Percentiles rank a stretch among this genome's conserved stretches.
Evolutionary conservation across 2,888 invertebrate genomes (phyloP).

Genomic region (Archips crataeganus): DNA sequence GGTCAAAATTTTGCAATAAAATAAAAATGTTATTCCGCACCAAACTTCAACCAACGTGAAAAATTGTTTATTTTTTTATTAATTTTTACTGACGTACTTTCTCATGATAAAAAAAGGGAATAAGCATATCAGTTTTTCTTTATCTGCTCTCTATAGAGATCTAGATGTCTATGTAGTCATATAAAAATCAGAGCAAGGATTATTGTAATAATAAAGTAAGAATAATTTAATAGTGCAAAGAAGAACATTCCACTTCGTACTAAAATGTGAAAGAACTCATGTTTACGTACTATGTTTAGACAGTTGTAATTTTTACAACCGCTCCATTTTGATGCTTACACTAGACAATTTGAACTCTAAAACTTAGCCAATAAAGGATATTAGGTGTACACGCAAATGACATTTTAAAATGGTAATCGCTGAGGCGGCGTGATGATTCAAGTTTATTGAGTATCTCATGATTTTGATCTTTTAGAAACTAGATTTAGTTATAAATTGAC

Average conservation of each 20-base stretch:
- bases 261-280: conserved; percentile 42
- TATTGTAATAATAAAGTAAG: neutral
- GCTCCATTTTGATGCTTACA: neutral
- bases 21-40: no score
- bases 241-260: conserved; percentile 19
- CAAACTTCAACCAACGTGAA: no score
- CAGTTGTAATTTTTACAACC: conserved; percentile 42
- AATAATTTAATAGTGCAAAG: neutral
- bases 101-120: no score
- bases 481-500: neutral
- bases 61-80: no score
- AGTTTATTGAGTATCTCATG: neutral
- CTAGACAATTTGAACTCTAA: conserved; percentile 10
- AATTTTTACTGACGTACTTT: no score
- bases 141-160: no score
- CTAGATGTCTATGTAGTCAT: no score
- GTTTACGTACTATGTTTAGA: conserved; percentile 40
- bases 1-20: no score
- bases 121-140: no score
- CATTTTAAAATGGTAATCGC: neutral
- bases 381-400: neutral
- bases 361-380: neutral
- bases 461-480: neutral
- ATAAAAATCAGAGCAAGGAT: no score
- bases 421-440: neutral